Conservation (phyloP, 2,888 invertebrate species). For the Lycocerus yunnanus region DNA sequence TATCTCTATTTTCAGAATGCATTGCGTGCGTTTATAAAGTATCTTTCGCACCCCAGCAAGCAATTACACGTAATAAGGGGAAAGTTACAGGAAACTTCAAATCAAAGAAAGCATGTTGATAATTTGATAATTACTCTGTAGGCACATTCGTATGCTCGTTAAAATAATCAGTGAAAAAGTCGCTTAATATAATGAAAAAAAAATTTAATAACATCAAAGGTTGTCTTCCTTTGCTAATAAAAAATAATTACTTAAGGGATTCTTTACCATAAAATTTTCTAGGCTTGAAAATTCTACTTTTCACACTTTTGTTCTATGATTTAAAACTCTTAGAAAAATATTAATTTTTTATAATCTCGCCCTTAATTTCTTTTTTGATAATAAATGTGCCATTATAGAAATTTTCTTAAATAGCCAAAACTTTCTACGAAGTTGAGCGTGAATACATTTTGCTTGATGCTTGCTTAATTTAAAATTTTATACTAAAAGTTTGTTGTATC, state of each 20-base stretch:
- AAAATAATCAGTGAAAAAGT: background rate
- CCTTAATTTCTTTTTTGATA: background rate
- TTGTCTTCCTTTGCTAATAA: background rate
- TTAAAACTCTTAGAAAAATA: background rate
- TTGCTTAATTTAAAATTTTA: background rate
- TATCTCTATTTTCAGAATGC: slow-evolving; percentile 22
- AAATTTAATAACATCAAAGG: background rate
- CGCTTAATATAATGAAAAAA: background rate
- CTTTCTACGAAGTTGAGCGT: background rate
- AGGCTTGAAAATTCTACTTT: background rate
- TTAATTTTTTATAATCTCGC: background rate
- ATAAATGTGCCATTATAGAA: background rate
- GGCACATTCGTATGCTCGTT: background rate
- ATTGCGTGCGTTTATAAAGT: slow-evolving; percentile 15
- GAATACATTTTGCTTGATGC: background rate
- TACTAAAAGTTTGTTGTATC: background rate
- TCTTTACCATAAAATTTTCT: too few species aligned
- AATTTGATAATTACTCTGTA: background rate
- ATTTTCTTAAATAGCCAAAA: background rate
- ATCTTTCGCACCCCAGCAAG: background rate
- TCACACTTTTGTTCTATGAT: background rate
- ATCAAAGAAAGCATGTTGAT: background rate
- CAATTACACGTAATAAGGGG: background rate
- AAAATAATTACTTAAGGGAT: background rate
- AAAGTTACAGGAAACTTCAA: background rate